Conservation (phyloP, 2,797 vertebrate genomes). For the Leptodactylus fallax region DNA sequence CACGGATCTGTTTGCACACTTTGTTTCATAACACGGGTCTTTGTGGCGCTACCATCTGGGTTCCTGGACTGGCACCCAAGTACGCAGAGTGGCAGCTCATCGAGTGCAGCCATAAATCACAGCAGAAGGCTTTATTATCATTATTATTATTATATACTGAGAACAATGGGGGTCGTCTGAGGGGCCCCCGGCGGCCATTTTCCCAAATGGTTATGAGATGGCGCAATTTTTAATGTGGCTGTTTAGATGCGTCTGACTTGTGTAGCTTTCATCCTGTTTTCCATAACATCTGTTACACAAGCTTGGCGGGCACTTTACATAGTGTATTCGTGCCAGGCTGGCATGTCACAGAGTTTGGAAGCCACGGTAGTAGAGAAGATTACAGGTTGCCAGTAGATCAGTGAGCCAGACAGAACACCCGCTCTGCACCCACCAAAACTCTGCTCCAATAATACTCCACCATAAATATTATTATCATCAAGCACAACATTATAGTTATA, state of each 20-base stretch:
- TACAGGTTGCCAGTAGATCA: conserved; percentile 29
- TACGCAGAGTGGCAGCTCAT: conserved; percentile 38
- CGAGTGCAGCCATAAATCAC: conserved; percentile 10
- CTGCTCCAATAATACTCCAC: background rate
- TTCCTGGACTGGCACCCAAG: conserved; percentile 50
- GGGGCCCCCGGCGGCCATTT: background rate
- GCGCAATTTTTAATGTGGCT: conserved; percentile 29
- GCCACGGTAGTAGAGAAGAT: conserved; percentile 13
- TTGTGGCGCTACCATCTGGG: conserved; percentile 57
- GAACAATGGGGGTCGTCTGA: background rate
- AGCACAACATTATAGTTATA: background rate
- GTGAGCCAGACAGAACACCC: background rate
- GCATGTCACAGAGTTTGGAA: conserved; percentile 23
- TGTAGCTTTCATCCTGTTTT: conserved; percentile 44
- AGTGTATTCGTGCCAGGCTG: conserved; percentile 37
- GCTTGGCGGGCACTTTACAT: conserved; percentile 43
- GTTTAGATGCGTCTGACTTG: conserved; percentile 18
- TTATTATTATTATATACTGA: conserved; percentile 40
- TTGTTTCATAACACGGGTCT: conserved; percentile 54
- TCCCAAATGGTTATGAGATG: background rate
- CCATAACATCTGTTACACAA: conserved; percentile 57
- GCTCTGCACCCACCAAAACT: background rate
- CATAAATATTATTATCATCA: background rate
- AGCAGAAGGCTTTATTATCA: conserved; percentile 9
- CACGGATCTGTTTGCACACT: conserved; percentile 58